Evolutionary conservation across 2,888 invertebrate genomes (phyloP).

Genomic region (Conops quadrifasciatus): DNA sequence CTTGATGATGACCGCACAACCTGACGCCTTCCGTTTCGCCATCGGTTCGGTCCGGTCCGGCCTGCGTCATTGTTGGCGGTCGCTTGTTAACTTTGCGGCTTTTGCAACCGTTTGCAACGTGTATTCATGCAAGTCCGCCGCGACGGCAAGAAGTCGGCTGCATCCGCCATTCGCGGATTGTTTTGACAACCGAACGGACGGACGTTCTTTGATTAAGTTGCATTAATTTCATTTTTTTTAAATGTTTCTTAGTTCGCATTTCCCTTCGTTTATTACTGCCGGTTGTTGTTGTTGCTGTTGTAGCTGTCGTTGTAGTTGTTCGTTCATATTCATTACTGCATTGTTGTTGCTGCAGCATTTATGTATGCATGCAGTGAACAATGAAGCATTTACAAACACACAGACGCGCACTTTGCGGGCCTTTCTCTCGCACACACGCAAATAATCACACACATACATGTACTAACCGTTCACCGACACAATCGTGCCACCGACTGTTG

Average conservation of each 20-base stretch:
- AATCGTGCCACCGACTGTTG: neutral
- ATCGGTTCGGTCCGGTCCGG: no score
- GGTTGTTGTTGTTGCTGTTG: neutral
- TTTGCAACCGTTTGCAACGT: neutral
- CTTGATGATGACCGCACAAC: neutral
- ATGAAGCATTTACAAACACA: neutral
- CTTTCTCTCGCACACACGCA: constrained; percentile 5
- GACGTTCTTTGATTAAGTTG: neutral
- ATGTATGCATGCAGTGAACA: neutral
- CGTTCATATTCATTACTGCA: neutral
- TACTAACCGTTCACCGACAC: neutral
- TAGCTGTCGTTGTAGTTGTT: no score
- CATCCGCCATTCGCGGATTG: no score
- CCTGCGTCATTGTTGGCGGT: no score
- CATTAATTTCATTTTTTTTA: constrained; percentile 6
- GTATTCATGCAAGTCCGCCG: neutral
- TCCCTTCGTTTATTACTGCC: neutral
- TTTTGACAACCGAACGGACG: no score
- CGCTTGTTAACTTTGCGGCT: constrained; percentile 9
- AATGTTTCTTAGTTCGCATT: constrained; percentile 4
- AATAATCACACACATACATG: constrained; percentile 1
- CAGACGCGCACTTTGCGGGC: neutral
- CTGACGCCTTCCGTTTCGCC: neutral
- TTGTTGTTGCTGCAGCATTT: constrained; percentile 1
- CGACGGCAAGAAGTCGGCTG: no score